phyloP scores from a whole-genome alignment of 2,797 vertebrate genomes.

The Todus mexicanus region DNA sequence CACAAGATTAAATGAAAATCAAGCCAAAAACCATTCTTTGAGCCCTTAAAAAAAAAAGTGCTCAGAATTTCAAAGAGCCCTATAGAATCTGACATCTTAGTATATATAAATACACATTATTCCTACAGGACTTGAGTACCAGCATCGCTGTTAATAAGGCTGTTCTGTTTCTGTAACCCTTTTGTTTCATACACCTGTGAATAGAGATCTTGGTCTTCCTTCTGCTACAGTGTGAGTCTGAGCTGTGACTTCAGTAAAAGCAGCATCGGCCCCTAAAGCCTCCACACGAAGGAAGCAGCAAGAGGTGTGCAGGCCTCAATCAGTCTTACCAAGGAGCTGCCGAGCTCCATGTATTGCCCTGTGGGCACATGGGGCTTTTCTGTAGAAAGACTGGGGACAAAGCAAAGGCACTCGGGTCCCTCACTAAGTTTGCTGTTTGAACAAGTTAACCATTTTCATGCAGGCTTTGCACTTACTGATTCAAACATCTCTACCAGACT shows the following conservation, averaged over 20 bases:
- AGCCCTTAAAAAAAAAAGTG: not conserved
- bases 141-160: conserved; percentile 28
- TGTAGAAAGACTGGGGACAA: not conserved
- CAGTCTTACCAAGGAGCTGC: not conserved
- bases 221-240: not conserved
- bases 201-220: not conserved
- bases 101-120: conserved; percentile 54
- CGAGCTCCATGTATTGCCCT: not conserved
- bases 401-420: not conserved
- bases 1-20: conserved; percentile 55
- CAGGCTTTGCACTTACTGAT: not conserved
- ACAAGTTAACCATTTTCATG: not conserved
- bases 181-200: not conserved
- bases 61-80: conserved; percentile 41
- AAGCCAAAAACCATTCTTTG: conserved; percentile 35
- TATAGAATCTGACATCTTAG: conserved; percentile 31
- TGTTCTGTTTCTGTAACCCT: conserved; percentile 6
- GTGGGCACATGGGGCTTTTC: not conserved
- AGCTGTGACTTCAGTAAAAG: not conserved
- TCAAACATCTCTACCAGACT: not conserved
- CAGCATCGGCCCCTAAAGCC: not conserved
- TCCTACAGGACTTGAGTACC: conserved; percentile 9
- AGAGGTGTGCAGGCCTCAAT: not conserved
- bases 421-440: not conserved
- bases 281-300: not conserved